These are phyloP conservation scores for Polia nebulosa DNA, from an alignment of 2,888 invertebrate species.

Conservation along the genomic window DNA sequence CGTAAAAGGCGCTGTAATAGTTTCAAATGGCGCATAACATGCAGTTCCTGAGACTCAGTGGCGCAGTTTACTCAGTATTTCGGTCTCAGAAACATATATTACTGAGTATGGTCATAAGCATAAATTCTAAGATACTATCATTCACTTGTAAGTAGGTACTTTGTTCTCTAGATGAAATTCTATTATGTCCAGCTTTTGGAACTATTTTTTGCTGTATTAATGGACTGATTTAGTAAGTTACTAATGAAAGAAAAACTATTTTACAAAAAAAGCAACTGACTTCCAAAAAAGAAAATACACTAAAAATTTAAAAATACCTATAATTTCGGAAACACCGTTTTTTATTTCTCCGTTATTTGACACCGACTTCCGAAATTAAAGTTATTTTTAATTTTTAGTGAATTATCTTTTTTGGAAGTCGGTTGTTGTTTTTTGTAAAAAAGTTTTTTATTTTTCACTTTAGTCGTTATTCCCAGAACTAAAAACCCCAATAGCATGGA, in stretches of 20 bases:
- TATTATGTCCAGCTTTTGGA: constrained; percentile 26
- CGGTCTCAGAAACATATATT: constrained; percentile 31
- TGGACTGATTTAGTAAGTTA: neutral
- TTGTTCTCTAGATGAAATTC: constrained; percentile 47
- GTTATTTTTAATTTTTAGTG: too few relatives aligned
- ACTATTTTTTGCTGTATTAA: neutral
- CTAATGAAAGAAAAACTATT: neutral
- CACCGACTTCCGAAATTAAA: too few relatives aligned
- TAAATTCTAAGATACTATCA: constrained; percentile 43
- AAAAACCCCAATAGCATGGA: too few relatives aligned
- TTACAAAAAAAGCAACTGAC: too few relatives aligned
- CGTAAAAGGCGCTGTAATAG: constrained; percentile 42
- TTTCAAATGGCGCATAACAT: constrained; percentile 34
- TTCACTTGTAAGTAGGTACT: constrained; percentile 44
- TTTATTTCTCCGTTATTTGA: too few relatives aligned
- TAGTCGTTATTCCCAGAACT: too few relatives aligned
- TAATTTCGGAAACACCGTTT: too few relatives aligned
- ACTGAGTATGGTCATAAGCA: constrained; percentile 38
- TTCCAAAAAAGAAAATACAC: too few relatives aligned
- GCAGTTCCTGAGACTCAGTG: constrained; percentile 8
- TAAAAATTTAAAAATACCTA: too few relatives aligned
- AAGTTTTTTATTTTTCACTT: too few relatives aligned
- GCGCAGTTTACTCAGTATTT: constrained; percentile 30
- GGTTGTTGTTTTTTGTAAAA: too few relatives aligned
- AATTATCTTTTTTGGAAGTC: too few relatives aligned